A percentile compares a stretch with the other conserved stretches of the same genome.
Conservation (phyloP, 2,797 vertebrate genomes). For the Monodelphis domestica region DNA sequence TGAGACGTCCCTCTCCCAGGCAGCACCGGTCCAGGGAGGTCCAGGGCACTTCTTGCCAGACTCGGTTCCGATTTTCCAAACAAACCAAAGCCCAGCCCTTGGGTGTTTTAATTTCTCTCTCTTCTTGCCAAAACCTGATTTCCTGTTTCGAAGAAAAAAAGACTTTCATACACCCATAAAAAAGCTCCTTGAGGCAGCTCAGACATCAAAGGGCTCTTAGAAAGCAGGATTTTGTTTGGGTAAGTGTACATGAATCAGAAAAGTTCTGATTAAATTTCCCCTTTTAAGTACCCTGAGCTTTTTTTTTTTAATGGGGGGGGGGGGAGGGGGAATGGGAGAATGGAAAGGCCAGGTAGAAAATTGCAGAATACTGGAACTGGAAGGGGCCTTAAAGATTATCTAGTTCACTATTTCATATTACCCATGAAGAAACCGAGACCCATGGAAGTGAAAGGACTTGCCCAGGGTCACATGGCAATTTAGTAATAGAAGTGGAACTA, state of each 20-base stretch:
- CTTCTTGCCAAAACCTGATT: conserved; percentile 76
- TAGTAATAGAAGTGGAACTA: neutral
- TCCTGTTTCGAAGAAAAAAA: conserved; percentile 78
- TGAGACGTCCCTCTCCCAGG: neutral
- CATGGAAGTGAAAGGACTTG: neutral
- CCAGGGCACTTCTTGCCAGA: conserved; percentile 56
- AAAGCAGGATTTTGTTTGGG: conserved; percentile 75
- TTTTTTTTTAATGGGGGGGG: conserved; percentile 52
- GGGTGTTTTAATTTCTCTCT: conserved; percentile 67
- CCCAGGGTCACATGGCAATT: neutral
- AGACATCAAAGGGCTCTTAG: conserved; percentile 77
- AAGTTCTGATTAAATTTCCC: conserved; percentile 69
- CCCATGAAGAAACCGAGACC: neutral
- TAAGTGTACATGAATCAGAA: conserved; percentile 66
- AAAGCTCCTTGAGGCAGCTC: conserved; percentile 63
- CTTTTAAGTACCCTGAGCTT: conserved; percentile 56
- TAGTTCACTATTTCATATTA: neutral
- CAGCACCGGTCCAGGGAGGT: conserved; percentile 63
- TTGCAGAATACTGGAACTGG: conserved; percentile 2
- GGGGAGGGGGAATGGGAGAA: conserved; percentile 36
- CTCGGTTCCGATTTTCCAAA: conserved; percentile 52
- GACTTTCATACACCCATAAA: conserved; percentile 63
- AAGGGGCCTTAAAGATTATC: neutral
- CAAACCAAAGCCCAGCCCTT: conserved; percentile 53
- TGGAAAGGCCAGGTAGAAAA: conserved; percentile 30